Evolutionary conservation across 2,797 vertebrate genomes (phyloP), one percentile per base, ranked within the genome.

Genomic region (Diglossa cyanea): DNA sequence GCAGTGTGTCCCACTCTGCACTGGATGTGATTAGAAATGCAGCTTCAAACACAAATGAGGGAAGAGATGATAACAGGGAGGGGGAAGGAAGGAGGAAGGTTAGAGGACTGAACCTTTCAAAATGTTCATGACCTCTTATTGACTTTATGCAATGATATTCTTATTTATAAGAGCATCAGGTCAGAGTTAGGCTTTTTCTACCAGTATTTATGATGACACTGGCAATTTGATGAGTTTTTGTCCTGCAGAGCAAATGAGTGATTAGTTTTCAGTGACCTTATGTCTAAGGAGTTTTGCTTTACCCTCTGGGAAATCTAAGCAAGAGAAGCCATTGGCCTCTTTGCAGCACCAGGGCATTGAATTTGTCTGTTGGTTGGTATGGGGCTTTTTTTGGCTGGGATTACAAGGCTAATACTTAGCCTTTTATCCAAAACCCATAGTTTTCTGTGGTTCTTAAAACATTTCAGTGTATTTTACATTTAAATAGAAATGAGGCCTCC

Each of bases 401-500:
- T 93, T 92, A 67, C 37, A 51, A 48, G 21, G 51, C 24, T 58
- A 54, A 57, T 31, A 40, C 53, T 71, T n/a, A 51, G 23, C 15
- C 28, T 75, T 85, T 70, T 37, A 61, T 73, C 79, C 70, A 67
- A 82, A 95, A 75, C 51, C 79, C 42, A 25, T 61, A 6, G 31
- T 82, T 85, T 86, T 47, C 44, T 72, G 54, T n/a, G 45, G 16
- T 57, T 89, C 57, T 68, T 70, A 39, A 94, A 84, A 42, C 18
- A 47, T 62, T 31, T 20, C 66, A 51, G 44, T 73, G 58, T 68
- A 63, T 66, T 95, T 96, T 81, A 92, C 78, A 92, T 94, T 90
- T 81, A 87, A 94, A 93, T 87, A 90, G 85, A 67, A 93, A 76
- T 18, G 53, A 90, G 57, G 53, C 40, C 63, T 88, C 68, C 82